A percentile compares a stretch with the other conserved stretches of the same genome.
phyloP scores from a whole-genome alignment of 2,113 vertebrate genomes.

The Aepyceros melampus region DNA sequence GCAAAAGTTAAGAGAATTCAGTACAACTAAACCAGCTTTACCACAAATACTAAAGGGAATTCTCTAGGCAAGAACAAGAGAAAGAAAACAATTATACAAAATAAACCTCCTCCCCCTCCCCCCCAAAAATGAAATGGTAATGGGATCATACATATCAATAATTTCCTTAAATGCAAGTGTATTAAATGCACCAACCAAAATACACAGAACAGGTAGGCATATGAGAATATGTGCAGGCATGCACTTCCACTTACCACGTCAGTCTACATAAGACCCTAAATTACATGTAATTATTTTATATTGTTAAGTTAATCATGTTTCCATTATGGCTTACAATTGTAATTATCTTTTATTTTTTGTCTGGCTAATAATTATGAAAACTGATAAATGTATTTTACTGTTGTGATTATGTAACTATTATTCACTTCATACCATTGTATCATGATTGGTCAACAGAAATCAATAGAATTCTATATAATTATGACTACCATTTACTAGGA shows the following conservation, averaged over 20 bases:
- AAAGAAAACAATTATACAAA: background rate
- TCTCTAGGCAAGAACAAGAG: background rate
- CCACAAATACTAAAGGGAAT: background rate
- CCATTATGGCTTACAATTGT: background rate
- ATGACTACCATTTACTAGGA: background rate
- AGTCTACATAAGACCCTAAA: background rate
- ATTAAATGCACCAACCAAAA: background rate
- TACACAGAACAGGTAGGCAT: background rate
- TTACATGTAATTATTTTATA: background rate
- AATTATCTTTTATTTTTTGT: background rate
- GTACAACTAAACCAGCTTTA: background rate
- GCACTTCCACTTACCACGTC: background rate
- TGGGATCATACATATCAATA: background rate
- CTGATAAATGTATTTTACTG: background rate
- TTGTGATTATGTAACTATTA: background rate
- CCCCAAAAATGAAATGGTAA: background rate
- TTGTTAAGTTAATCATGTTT: background rate
- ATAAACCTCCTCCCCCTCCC: accelerated
- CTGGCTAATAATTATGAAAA: background rate
- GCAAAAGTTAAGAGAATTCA: background rate
- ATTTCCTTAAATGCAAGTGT: background rate
- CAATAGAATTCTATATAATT: background rate
- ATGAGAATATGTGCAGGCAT: background rate
- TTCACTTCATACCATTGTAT: background rate
- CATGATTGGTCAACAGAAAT: background rate